These are phyloP conservation scores for Pedicia rivosa DNA, from an alignment of 2,888 invertebrate genomes.

Conservation along the genomic window DNA sequence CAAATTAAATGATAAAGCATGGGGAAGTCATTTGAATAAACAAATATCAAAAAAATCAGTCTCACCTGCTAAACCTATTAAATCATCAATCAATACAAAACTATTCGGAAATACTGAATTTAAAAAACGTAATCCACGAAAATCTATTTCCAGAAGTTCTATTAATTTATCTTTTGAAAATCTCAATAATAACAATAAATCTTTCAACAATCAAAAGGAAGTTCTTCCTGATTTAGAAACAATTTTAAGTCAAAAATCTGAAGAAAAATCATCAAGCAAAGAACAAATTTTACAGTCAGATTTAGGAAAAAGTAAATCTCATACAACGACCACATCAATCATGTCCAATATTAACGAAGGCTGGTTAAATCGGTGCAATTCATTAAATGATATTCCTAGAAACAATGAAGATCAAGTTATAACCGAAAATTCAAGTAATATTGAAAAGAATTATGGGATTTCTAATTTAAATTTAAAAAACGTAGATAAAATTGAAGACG, in stretches of 20 bases:
- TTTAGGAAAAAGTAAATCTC: conserved; percentile 13
- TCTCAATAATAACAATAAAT: conserved; percentile 6
- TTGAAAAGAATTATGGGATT: conserved; percentile 22
- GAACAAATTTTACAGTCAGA: conserved; percentile 13
- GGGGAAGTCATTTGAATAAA: conserved; percentile 28
- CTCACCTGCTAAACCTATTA: conserved; percentile 10
- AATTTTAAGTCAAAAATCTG: conserved; percentile 18
- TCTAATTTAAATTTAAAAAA: conserved; percentile 28
- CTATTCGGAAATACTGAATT: conserved; percentile 52
- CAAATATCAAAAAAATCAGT: conserved; percentile 16
- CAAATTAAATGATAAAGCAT: conserved; percentile 30
- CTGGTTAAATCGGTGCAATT: conserved; percentile 25
- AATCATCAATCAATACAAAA: conserved; percentile 37
- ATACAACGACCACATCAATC: conserved; percentile 14
- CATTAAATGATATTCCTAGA: neutral
- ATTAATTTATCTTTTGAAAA: conserved; percentile 10
- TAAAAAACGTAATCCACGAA: conserved; percentile 60
- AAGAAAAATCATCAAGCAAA: conserved; percentile 14
- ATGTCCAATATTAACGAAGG: conserved; percentile 26
- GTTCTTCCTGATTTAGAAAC: conserved; percentile 28
- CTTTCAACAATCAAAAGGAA: conserved; percentile 9
- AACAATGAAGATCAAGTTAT: neutral
- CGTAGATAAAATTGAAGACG: conserved; percentile 8
- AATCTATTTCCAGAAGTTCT: conserved; percentile 33
- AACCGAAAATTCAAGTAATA: neutral